Conservation (phyloP, 2,113 vertebrate genomes). For the Zootoca vivipara region DNA sequence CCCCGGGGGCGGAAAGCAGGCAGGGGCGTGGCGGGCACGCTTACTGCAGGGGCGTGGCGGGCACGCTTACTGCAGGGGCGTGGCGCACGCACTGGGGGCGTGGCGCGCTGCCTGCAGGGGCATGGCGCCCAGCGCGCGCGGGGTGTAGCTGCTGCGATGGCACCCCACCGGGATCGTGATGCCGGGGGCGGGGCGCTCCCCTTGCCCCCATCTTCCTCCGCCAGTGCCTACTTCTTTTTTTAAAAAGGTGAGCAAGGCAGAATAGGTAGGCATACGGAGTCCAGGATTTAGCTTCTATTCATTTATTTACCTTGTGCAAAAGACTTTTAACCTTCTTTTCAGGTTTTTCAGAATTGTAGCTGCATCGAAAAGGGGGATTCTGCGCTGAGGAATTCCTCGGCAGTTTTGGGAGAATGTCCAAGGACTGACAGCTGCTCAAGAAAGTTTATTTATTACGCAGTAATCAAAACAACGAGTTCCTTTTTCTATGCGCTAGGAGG, state of each 20-base stretch:
- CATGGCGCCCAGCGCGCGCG: too few species aligned
- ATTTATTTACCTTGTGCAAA: not conserved
- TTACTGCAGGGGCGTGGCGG: too few species aligned
- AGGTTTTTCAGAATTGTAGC: conserved; percentile 90
- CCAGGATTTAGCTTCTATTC: not conserved
- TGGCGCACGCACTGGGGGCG: too few species aligned
- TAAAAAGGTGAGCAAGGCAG: not conserved
- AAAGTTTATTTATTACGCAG: conserved; percentile 82
- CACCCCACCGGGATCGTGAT: too few species aligned
- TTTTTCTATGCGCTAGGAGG: conserved; percentile 77
- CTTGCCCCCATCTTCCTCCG: too few species aligned
- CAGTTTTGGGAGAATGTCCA: conserved; percentile 83
- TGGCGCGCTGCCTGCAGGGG: too few species aligned
- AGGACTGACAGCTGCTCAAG: conserved; percentile 74
- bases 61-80: too few species aligned
- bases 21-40: too few species aligned
- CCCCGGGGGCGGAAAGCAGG: too few species aligned
- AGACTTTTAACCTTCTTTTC: not conserved
- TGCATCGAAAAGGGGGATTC: conserved; percentile 77
- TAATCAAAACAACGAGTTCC: conserved; percentile 73
- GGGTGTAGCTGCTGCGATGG: too few species aligned
- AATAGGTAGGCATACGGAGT: not conserved
- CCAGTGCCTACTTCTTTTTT: not conserved
- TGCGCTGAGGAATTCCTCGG: conserved; percentile 76
- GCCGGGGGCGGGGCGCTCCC: too few species aligned